Conservation (phyloP, 2,888 invertebrate species). For the Xestia rhomboidea region DNA sequence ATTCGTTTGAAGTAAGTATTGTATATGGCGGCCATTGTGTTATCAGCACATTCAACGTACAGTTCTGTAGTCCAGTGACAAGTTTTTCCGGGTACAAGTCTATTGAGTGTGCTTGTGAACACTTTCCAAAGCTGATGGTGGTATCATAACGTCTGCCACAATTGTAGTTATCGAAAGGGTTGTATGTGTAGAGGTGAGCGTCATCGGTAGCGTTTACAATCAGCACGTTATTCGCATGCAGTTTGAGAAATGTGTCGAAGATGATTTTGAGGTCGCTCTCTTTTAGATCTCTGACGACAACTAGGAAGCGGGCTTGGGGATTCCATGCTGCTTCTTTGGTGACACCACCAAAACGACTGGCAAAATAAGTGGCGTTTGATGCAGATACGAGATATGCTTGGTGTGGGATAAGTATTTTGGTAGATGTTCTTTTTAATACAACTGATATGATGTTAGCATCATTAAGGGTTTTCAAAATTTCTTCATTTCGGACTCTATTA, state of each 20-base stretch:
- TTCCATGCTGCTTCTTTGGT: conserved; percentile 72
- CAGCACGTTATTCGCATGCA: conserved; percentile 72
- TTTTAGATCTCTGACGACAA: conserved; percentile 68
- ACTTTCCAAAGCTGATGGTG: conserved; percentile 75
- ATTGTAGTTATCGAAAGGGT: conserved; percentile 78
- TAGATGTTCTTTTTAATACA: conserved; percentile 18
- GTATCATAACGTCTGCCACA: conserved; percentile 77
- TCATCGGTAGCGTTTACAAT: conserved; percentile 71
- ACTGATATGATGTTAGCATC: conserved; percentile 32
- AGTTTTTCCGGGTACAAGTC: conserved; percentile 72
- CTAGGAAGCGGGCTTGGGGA: conserved; percentile 72
- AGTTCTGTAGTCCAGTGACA: conserved; percentile 73
- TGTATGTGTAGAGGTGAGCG: conserved; percentile 76
- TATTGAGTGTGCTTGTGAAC: conserved; percentile 53
- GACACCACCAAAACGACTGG: conserved; percentile 53
- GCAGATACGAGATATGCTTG: conserved; percentile 71
- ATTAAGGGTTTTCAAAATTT: conserved; percentile 48
- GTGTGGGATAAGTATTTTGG: conserved; percentile 40
- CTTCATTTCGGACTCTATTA: conserved; percentile 33
- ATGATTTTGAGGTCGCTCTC: conserved; percentile 62
- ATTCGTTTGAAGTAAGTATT: conserved; percentile 27
- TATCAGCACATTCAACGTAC: conserved; percentile 72
- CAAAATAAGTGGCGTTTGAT: conserved; percentile 59
- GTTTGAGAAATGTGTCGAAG: conserved; percentile 72
- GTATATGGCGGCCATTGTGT: conserved; percentile 76